Conservation (phyloP, 92 coral and sea anemone species). For the Porites rus region DNA sequence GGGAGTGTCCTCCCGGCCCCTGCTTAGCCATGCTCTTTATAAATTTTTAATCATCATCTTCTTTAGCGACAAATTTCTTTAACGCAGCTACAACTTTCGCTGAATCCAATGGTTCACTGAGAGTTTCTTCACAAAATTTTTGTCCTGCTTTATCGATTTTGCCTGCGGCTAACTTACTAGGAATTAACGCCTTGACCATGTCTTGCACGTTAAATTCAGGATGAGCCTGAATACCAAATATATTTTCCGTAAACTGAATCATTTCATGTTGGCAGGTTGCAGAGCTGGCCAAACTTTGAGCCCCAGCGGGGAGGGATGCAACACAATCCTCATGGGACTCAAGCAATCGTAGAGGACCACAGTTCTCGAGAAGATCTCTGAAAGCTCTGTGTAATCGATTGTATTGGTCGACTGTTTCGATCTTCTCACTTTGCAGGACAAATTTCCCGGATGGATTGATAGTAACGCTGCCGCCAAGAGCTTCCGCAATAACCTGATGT, state of each 20-base stretch:
- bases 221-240: constrained; percentile 79
- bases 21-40: background rate
- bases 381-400: constrained; percentile 5
- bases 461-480: constrained; percentile 62
- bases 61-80: constrained; percentile 31
- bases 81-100: constrained; percentile 30
- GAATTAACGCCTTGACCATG: constrained; percentile 52
- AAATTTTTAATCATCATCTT: constrained; percentile 3
- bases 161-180: constrained; percentile 18
- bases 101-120: constrained; percentile 33
- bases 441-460: constrained; percentile 58
- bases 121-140: constrained; percentile 20
- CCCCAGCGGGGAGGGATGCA: constrained; percentile 60
- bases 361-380: background rate
- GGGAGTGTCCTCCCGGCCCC: too few relatives aligned
- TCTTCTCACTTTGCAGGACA: constrained; percentile 57
- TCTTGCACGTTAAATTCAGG: constrained; percentile 72
- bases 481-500: constrained; percentile 62
- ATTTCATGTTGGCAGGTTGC: constrained; percentile 73
- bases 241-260: constrained; percentile 62
- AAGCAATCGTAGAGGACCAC: constrained; percentile 32
- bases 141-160: constrained; percentile 14
- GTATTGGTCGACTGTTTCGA: constrained; percentile 28
- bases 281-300: constrained; percentile 67
- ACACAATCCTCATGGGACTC: constrained; percentile 63